These are phyloP conservation scores for Campoplex nolae DNA, from an alignment of 2,888 invertebrate genomes.

Conservation along the genomic window DNA sequence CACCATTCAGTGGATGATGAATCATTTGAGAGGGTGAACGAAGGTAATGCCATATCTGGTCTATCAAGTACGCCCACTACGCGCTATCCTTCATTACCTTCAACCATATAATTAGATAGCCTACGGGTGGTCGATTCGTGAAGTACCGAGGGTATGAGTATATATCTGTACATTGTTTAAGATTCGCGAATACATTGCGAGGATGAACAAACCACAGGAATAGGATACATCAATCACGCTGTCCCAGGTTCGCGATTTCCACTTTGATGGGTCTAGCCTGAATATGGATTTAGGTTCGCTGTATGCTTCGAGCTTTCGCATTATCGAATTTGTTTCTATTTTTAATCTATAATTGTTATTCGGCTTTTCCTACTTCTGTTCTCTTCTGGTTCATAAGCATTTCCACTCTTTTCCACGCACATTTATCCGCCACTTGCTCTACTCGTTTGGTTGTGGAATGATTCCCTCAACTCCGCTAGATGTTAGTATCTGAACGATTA, in stretches of 20 bases:
- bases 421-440: background rate
- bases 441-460: background rate
- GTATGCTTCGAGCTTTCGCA: background rate
- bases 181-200: constrained; percentile 41
- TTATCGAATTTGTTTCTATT: background rate
- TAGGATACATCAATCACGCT: constrained; percentile 41
- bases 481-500: too few relatives aligned
- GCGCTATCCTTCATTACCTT: constrained; percentile 76
- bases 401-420: background rate
- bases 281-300: constrained; percentile 6
- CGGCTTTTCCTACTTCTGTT: background rate
- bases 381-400: background rate
- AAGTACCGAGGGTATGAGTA: constrained; percentile 21
- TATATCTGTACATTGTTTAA: constrained; percentile 36
- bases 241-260: constrained; percentile 39
- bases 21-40: constrained; percentile 73
- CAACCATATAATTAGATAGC: constrained; percentile 77
- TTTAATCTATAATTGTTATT: background rate
- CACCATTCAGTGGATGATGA: constrained; percentile 78
- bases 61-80: constrained; percentile 57
- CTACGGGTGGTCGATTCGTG: constrained; percentile 67
- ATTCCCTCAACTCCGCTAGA: too few relatives aligned
- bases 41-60: constrained; percentile 57
- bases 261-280: constrained; percentile 44
- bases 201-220: constrained; percentile 40